Evolutionary conservation across 1,140 invertebrate genomes (phyloP), one percentile per base, ranked within the genome.

Genomic region (Agrypnia vestita): DNA sequence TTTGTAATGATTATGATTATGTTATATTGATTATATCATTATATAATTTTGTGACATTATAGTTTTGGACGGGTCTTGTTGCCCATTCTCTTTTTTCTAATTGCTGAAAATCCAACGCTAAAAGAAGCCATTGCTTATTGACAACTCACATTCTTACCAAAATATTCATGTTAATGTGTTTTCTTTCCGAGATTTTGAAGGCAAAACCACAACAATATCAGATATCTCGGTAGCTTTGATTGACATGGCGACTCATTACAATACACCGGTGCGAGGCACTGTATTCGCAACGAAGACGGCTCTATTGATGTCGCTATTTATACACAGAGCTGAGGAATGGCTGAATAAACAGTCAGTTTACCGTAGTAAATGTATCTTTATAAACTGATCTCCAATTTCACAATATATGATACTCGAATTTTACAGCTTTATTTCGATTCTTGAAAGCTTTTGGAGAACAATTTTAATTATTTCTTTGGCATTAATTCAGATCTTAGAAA

Each of bases 211-310:
- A 73, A 73, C 47, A 55, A 15, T 73, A 73, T 73, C 69, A 13
- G 9, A 73, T 73, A 17, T 21, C 69, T 73, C 53, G 10, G 69
- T 4, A 35, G 11, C 47, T 25, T 55, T 73, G 69, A 73, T 73
- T 73, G 69, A 73, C 69, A 44, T 21, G n/a, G 47, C 69, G 19
- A 69, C 64, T 69, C 64, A 69, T 69, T 69, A 69, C 44, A 69
- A 69, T 69, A 9, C 46, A 69, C 64, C 44, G 15, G n/a, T 47
- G 64, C 46, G 44, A n/a, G 8, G 43, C 15, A 67, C n/a, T 35
- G 19, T 62, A 69, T 69, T 69, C 35, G 64, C 64, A 15, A 51
- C 49, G n/a, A 69, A 17, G 64, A 69, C 64, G 64, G 64, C 64
- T 69, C 46, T 69, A 47, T 69, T 49, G 64, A 69, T 49, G 64